These are phyloP conservation scores for Andrena dorsata DNA, from an alignment of 2,888 invertebrate species.

Conservation along the genomic window DNA sequence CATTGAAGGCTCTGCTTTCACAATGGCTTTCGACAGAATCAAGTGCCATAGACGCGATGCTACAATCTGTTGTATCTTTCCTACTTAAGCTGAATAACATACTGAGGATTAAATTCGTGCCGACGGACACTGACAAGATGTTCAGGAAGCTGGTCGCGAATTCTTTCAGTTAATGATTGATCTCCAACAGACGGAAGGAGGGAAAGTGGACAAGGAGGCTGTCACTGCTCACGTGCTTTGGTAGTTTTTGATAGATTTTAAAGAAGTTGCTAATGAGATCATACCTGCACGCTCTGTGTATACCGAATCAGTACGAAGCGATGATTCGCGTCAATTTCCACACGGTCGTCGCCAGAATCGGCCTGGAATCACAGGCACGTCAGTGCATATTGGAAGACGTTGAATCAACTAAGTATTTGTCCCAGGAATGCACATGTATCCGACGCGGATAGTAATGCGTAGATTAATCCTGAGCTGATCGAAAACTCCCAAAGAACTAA, in stretches of 20 bases:
- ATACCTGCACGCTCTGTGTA: background rate
- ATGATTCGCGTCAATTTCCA: background rate
- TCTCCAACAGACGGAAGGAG: no score
- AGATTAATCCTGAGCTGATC: conserved; percentile 69
- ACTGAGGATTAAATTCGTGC: no score
- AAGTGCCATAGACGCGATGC: conserved; percentile 23
- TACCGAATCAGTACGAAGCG: background rate
- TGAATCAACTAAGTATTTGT: conserved; percentile 46
- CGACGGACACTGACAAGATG: no score
- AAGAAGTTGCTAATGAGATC: background rate
- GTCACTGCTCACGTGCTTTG: no score
- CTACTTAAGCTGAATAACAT: no score
- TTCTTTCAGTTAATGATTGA: no score
- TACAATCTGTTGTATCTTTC: no score
- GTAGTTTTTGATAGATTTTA: background rate
- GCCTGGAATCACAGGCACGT: conserved; percentile 50
- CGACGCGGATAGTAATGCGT: conserved; percentile 63
- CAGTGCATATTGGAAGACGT: conserved; percentile 47
- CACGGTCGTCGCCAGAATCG: conserved; percentile 37
- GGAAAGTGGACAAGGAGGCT: no score
- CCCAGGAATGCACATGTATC: conserved; percentile 66
- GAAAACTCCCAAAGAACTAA: conserved; percentile 70
- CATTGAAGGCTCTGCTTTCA: conserved; percentile 75
- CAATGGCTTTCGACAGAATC: conserved; percentile 61
- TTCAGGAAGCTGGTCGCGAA: no score